phyloP scores from a whole-genome alignment of 64 coral and sea anemone species.

The Pocillopora verrucosa region DNA sequence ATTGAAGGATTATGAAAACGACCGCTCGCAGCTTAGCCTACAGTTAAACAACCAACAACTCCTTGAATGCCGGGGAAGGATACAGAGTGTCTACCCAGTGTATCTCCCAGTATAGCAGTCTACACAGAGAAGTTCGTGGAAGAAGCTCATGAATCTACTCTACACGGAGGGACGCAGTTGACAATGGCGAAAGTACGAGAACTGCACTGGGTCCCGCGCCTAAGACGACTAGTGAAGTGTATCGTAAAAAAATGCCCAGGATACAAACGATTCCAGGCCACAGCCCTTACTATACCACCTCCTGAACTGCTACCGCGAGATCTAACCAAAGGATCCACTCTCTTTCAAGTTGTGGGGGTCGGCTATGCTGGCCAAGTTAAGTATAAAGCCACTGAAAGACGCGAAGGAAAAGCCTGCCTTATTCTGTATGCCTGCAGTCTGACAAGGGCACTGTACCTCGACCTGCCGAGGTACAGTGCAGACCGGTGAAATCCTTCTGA shows the following conservation, averaged over 20 bases:
- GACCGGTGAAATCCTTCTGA: slow-evolving; percentile 24
- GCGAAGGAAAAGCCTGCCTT: slow-evolving; percentile 60
- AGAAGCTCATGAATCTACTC: slow-evolving; percentile 17
- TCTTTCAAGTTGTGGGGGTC: slow-evolving; percentile 53
- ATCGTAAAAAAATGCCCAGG: slow-evolving; percentile 17
- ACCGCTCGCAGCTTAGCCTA: slow-evolving; percentile 19
- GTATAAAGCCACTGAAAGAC: slow-evolving; percentile 6
- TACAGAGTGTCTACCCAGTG: slow-evolving; percentile 34
- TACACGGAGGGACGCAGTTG: slow-evolving; percentile 59
- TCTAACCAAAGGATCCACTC: slow-evolving; percentile 18
- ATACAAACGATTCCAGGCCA: slow-evolving; percentile 47
- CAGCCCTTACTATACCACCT: slow-evolving; percentile 11
- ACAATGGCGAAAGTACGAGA: slow-evolving; percentile 24
- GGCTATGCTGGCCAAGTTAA: slow-evolving; percentile 9
- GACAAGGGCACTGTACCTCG: background rate
- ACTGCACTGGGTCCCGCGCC: slow-evolving; percentile 18
- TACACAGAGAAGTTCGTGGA: slow-evolving; percentile 56
- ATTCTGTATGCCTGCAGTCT: slow-evolving; percentile 28
- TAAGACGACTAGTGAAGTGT: slow-evolving; percentile 43
- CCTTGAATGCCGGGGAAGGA: slow-evolving; percentile 37
- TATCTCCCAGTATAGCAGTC: background rate
- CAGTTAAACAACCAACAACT: slow-evolving; percentile 25
- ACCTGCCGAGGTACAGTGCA: background rate
- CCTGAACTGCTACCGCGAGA: slow-evolving; percentile 30
- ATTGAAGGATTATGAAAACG: background rate